Base-by-base conservation (phyloP, 2,888 invertebrate genomes). In the Perizoma affinitatum region DNA sequence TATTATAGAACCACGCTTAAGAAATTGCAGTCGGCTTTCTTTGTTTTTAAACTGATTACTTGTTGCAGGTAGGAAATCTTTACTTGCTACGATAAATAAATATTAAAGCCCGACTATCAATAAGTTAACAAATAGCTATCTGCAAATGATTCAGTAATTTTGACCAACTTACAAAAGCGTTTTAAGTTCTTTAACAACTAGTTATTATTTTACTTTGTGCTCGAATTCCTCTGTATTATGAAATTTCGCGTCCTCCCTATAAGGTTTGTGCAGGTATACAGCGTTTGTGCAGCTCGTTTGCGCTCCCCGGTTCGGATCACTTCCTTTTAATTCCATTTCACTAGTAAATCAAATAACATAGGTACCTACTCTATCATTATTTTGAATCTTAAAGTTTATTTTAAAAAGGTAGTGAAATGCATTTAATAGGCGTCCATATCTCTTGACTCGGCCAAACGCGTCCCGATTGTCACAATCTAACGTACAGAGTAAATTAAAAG, bases 131-230 rank as follows among this genome's bases (percentile, higher is more conserved):
- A 38, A 38, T 6, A 1, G 10, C 50, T 50, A 51, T 33, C 34
- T 33, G 45, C 40, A n/a, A 40, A 40, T 45, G 46, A 40, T 46
- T 10, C 41, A 43, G 42, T 43, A 7, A 35, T 36, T 8, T 8
- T 42, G 47, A 11, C 46, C 33, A 5, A 46, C 47, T 35, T 55
- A 47, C n/a, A 38, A 34, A 42, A 42, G 5, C 5, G 5, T 43
- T 41, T 40, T 7, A 46, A 50, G 34, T 57, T 52, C 6, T 50
- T 11, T 46, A 33, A 42, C 10, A 11, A 45, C 56, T 63, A 56
- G 48, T 7, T 35, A 57, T 60, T 51, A 54, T 57, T 60, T 60
- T 60, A 57, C 60, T 60, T 57, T 60, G 60, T 63, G 62, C 62
- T 63, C 52, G 44, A 54, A 54, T 50, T 46, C 6, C 49, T 45